Evolutionary conservation across 1,140 invertebrate genomes (phyloP), one percentile per base, ranked within the genome.

Genomic region (Laupala kohalensis): DNA sequence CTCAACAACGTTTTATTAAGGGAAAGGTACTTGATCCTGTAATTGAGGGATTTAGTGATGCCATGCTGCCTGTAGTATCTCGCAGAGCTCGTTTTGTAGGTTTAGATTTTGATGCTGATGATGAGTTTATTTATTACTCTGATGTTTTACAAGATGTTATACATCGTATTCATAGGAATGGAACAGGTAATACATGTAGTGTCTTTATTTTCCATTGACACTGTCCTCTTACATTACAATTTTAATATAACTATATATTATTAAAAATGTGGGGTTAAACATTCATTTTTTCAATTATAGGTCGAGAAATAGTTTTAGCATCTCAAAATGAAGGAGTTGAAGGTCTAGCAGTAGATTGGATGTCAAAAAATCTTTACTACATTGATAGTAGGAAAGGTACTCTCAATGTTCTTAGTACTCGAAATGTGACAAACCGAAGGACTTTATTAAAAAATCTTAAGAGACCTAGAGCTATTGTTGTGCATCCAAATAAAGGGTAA

Each of bases 251-350:
- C n/a, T n/a, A n/a, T n/a, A n/a, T n/a, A 62, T 12, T 62, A 62
- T n/a, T 62, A 62, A 62, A 62, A 62, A 13, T n/a, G 53, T n/a
- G 12, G 12, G 53, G 12, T 13, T 62, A 12, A 13, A 12, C 12
- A n/a, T n/a, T 53, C 1, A 62, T 24, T 15, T 53, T 30, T 69
- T 65, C 65, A 23, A 6, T 75, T 75, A n/a, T 76, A 84, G 84
- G 90, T 0, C 85, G 90, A 9, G 94, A 97, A 80, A 96, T 96
- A 69, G 94, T 98, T 0, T 78, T 98, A 24, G 94, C 95, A 12
- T 96, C 94, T 23, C 95, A 97, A 78, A 98, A 98, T 77, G 96
- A 98, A 83, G 95, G 95, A 0, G 96, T 99, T 0, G 96, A 99
- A 84, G 96, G 96, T 5, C 83, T 99, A 53, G 95, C 96, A 1